Conservation (phyloP, 2,113 vertebrate species). For the Capricornis sumatraensis region DNA sequence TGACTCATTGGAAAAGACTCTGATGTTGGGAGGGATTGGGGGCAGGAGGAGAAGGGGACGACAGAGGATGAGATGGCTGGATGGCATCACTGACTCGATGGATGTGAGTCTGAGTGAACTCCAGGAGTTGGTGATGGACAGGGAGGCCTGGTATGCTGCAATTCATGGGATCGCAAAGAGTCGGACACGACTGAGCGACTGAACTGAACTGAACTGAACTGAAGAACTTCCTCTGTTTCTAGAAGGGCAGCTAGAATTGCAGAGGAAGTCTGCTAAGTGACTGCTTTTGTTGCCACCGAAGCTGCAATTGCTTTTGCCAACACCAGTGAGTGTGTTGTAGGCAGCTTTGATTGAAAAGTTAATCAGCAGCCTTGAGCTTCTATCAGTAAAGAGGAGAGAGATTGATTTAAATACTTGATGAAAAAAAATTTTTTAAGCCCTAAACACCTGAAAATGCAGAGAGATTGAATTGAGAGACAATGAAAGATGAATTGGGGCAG, state of each 20-base stretch:
- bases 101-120: too few species aligned
- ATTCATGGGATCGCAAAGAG: too few species aligned
- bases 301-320: not conserved
- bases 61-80: too few species aligned
- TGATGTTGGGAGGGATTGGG: too few species aligned
- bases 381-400: slow-evolving; percentile 65
- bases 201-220: too few species aligned
- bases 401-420: slow-evolving; percentile 67
- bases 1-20: too few species aligned
- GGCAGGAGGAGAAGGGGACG: too few species aligned
- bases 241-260: not conserved
- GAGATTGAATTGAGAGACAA: slow-evolving; percentile 10
- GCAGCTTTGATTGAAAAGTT: slow-evolving; percentile 70
- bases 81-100: too few species aligned
- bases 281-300: not conserved
- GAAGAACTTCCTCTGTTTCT: not conserved
- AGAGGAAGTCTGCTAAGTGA: not conserved
- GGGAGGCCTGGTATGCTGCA: too few species aligned
- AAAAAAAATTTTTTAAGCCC: not conserved
- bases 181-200: too few species aligned
- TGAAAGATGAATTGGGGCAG: not conserved
- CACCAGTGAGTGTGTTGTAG: not conserved
- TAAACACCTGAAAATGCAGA: slow-evolving; percentile 35
- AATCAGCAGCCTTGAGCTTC: slow-evolving; percentile 60
- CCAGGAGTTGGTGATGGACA: too few species aligned